Evolutionary conservation across 1,140 invertebrate genomes (phyloP).

Genomic region (Pseudomyrmex dendroicus): DNA sequence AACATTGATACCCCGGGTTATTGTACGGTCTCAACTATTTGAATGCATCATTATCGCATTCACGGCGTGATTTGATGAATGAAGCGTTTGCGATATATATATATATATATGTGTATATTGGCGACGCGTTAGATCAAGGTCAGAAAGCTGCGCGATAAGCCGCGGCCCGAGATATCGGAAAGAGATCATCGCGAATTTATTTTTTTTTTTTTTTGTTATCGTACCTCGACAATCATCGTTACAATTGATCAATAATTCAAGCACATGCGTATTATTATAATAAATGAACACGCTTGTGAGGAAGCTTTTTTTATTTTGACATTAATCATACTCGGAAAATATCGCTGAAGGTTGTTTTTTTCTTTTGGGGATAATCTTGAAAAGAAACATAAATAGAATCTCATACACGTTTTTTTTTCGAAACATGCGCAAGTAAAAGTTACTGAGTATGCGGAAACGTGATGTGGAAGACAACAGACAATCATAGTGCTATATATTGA

Average conservation of each 20-base stretch:
- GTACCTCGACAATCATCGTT: neutral
- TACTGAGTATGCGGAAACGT: neutral
- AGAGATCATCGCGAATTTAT: neutral
- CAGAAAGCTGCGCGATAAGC: neutral
- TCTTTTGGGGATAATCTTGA: too few species aligned
- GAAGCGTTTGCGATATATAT: neutral
- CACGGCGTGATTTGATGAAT: neutral
- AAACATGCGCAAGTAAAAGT: neutral
- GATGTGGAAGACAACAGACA: slow-evolving; percentile 17
- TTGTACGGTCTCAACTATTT: too few species aligned
- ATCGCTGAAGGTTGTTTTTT: neutral
- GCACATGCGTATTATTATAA: neutral
- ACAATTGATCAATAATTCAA: neutral
- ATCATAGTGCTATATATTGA: slow-evolving; percentile 22
- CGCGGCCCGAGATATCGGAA: neutral
- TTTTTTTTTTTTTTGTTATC: neutral
- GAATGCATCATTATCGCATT: neutral
- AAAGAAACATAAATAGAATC: neutral
- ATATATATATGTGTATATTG: too few species aligned
- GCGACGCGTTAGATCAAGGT: neutral
- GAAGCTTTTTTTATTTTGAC: neutral
- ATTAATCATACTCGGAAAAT: neutral
- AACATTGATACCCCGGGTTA: too few species aligned
- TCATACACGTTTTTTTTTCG: neutral
- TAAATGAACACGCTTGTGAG: neutral